Base-by-base conservation (phyloP, 2,113 vertebrate species). In the Phrynosoma blainvillii region DNA sequence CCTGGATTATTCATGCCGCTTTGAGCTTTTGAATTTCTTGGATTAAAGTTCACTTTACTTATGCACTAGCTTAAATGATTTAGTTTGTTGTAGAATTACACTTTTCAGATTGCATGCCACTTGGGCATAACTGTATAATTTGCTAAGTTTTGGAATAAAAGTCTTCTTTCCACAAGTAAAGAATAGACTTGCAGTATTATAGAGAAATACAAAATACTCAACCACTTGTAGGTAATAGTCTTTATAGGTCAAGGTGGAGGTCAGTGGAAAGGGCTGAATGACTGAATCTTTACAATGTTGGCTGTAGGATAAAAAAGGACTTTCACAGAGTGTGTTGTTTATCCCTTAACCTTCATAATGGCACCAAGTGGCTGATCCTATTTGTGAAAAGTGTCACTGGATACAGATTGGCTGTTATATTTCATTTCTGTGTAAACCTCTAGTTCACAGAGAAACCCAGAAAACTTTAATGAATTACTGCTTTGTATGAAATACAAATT, bases 351-450 rank as follows among this genome's bases (percentile, higher is more conserved):
- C 88, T 90, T 91, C 84, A 91, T 54, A 89, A 89, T 75, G 88
- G 84, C 20, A 91, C 89, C 89, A 90, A 89, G 86, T 84, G 83
- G 66, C 88, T 92, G 90, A 92, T 95, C 87, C 92, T 91, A 85
- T 94, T 94, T 94, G 74, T 87, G 90, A 93, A 90, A 82, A 88
- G 81, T 90, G 16, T 79, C 88, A 93, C 91, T 88, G 62, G 89
- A 85, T 89, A 86, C 89, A 87, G 87, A 94, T 94, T 93, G 93
- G 79, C 93, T 91, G 89, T 91, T 94, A 93, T 93, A 85, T 87
- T 94, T 94, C 92, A 93, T 87, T 90, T 94, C 70, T 90, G 88
- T 89, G 93, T 95, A 94, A 94, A 92, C 92, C 92, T 75, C n/a
- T 92, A 88, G 80, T 87, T 82, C 54, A 75, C 90, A 86, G 87